Conservation (phyloP, 2,888 invertebrate genomes). For the Oscheius myriophilus region DNA sequence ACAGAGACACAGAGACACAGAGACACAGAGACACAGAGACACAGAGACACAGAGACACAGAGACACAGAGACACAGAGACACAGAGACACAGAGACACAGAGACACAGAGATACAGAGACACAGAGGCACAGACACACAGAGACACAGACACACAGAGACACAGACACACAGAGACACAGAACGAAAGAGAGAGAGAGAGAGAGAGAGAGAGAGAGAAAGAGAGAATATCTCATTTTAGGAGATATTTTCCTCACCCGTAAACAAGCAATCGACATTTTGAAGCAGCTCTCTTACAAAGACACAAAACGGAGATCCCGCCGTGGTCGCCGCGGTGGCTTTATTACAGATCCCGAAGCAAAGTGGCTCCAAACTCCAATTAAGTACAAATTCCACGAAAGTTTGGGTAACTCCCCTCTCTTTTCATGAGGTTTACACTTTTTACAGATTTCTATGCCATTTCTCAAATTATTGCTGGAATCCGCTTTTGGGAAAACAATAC, state of each 20-base stretch:
- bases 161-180: not conserved
- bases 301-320: conserved; percentile 12
- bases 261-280: conserved; percentile 64
- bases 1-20: not conserved
- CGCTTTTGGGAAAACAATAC: conserved; percentile 67
- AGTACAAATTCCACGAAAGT: conserved; percentile 67
- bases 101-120: not conserved
- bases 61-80: not conserved
- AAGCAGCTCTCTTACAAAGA: conserved; percentile 39
- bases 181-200: not conserved
- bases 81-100: not conserved
- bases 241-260: conserved; percentile 63
- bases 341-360: conserved; percentile 61
- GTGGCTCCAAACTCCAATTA: conserved; percentile 62
- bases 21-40: not conserved
- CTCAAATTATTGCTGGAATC: conserved; percentile 64
- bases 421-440: not conserved
- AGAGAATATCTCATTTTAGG: conserved; percentile 42
- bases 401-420: conserved; percentile 41
- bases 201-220: not conserved
- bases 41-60: not conserved
- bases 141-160: not conserved
- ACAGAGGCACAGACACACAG: not conserved
- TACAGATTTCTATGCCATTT: conserved; percentile 64
- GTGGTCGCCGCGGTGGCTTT: conserved; percentile 35